phyloP scores from a whole-genome alignment of 2,113 vertebrate species.

The Alethe castanea region DNA sequence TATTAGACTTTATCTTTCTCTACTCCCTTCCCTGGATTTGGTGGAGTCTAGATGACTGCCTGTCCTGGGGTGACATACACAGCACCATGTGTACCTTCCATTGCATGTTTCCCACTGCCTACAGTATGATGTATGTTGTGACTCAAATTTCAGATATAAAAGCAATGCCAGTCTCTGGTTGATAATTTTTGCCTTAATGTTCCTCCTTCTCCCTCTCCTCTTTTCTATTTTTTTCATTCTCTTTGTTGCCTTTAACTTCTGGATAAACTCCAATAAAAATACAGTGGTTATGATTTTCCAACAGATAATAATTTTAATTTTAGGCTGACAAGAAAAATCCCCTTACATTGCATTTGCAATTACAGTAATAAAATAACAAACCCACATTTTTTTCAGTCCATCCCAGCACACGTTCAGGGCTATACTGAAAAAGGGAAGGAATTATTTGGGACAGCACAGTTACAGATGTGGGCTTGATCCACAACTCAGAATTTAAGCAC shows the following conservation, averaged over 20 bases:
- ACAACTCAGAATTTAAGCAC: neutral
- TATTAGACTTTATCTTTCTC: neutral
- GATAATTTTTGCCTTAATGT: neutral
- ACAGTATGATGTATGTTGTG: neutral
- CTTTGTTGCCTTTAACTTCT: neutral
- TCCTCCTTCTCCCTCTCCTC: neutral
- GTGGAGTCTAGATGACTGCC: neutral
- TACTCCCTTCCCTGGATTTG: neutral
- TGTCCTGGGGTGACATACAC: too few relatives aligned
- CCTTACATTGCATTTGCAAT: neutral
- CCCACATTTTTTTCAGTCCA: neutral
- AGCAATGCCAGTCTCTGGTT: neutral
- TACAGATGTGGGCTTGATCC: neutral
- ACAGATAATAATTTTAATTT: neutral
- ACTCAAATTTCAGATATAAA: neutral
- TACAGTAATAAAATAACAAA: neutral
- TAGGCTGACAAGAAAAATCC: neutral
- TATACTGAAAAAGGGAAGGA: neutral
- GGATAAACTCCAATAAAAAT: neutral
- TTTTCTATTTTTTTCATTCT: too few relatives aligned
- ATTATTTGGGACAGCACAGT: neutral
- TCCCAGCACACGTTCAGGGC: neutral
- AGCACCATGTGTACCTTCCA: neutral
- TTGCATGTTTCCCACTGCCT: neutral
- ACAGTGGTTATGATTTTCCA: neutral